phyloP scores from a whole-genome alignment of 2,113 vertebrate species.

The Synodontis membranacea region DNA sequence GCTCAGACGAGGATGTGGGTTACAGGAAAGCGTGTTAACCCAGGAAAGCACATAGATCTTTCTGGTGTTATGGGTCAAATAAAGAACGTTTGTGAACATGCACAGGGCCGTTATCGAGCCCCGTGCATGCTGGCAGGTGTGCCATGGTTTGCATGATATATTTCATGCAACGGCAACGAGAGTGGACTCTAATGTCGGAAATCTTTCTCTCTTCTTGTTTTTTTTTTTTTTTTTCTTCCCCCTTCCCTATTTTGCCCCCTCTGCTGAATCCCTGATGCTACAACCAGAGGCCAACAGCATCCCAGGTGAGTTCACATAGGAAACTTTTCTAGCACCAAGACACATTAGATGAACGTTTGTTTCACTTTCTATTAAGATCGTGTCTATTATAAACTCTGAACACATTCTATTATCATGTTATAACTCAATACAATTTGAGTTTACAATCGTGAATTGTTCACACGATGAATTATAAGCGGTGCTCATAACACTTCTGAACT shows the following conservation, averaged over 20 bases:
- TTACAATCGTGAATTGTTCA: neutral
- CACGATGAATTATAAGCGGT: too few relatives aligned
- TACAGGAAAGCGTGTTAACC: constrained; percentile 38
- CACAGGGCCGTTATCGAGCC: constrained; percentile 61
- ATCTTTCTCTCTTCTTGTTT: constrained; percentile 48
- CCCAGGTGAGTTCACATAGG: constrained; percentile 86
- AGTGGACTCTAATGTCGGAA: constrained; percentile 66
- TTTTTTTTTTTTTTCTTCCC: constrained; percentile 54
- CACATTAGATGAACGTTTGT: neutral
- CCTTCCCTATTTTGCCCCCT: constrained; percentile 59
- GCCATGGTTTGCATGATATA: constrained; percentile 70
- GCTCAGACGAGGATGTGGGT: constrained; percentile 45
- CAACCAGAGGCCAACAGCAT: constrained; percentile 84
- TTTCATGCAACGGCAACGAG: constrained; percentile 84
- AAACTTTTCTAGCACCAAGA: neutral
- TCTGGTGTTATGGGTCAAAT: constrained; percentile 40
- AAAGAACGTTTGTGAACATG: constrained; percentile 58
- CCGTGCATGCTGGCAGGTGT: constrained; percentile 69
- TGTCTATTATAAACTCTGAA: neutral
- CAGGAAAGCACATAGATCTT: constrained; percentile 37
- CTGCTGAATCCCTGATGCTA: constrained; percentile 71
- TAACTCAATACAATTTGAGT: too few relatives aligned
- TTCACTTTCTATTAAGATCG: neutral
- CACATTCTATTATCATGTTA: neutral
- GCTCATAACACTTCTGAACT: neutral